These are phyloP conservation scores for Meganola albula DNA, from an alignment of 2,888 invertebrate species.

Conservation along the genomic window DNA sequence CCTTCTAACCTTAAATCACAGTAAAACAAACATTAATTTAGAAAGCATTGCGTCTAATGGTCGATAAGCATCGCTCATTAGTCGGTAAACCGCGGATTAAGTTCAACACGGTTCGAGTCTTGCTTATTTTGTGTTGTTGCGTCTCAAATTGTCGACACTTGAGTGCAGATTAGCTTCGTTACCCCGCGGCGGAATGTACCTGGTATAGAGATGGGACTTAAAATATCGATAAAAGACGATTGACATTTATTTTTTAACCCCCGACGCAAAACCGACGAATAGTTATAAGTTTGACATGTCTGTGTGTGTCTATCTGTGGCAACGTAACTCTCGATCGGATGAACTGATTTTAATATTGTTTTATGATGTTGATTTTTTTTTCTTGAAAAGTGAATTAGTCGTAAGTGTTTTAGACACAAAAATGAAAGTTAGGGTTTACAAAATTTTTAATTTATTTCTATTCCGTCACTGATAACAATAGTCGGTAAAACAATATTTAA, in stretches of 20 bases:
- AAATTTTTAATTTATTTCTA: too few relatives aligned
- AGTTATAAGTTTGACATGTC: too few relatives aligned
- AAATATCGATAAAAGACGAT: slow-evolving; percentile 29
- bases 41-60: slow-evolving; percentile 26
- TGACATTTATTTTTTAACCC: neutral
- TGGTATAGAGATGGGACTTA: slow-evolving; percentile 40
- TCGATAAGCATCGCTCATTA: slow-evolving; percentile 36
- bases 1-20: too few relatives aligned
- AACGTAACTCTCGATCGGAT: too few relatives aligned
- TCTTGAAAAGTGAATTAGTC: too few relatives aligned
- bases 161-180: slow-evolving; percentile 78
- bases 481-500: too few relatives aligned
- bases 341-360: too few relatives aligned
- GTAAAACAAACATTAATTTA: slow-evolving; percentile 12
- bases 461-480: too few relatives aligned
- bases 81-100: slow-evolving; percentile 42
- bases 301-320: neutral
- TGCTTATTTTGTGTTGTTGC: slow-evolving; percentile 76
- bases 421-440: too few relatives aligned
- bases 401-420: too few relatives aligned
- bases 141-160: slow-evolving; percentile 76
- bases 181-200: slow-evolving; percentile 65
- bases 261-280: too few relatives aligned
- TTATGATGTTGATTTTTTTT: too few relatives aligned
- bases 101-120: slow-evolving; percentile 51